Evolutionary conservation across 1,140 invertebrate species (phyloP), one percentile per base, ranked within the genome.

Genomic region (Glossosoma conforme): DNA sequence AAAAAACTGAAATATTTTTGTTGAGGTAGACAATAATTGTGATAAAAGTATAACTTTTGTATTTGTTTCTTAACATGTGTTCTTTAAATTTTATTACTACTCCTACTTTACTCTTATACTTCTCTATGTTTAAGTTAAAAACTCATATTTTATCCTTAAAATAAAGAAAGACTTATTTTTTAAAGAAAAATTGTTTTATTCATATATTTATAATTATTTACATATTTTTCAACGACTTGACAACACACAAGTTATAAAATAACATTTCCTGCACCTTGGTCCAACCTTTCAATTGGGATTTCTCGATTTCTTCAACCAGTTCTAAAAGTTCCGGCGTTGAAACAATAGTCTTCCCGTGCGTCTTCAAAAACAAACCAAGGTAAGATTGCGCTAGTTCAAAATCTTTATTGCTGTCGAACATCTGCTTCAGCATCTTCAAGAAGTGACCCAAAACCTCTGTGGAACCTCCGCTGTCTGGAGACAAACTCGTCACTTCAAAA

Each of bases 381-480:
- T 95, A 97, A 1, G 92, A 84, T 66, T 97, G 89, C 0, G 84
- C 82, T n/a, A 97, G 68, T 75, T 98, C 95, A 74, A 93, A 97
- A 71, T 97, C 81, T 55, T 67, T 81, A 60, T 89, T 91, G 2
- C 76, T 86, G 49, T 79, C 70, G 1, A 97, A 75, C 70, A 89
- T 83, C 44, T 68, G 71, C 30, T 80, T 69, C 5, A 97, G 68
- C 65, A 92, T 81, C 61, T 82, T 78, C 21, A 98, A 69, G 73
- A 97, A 98, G 52, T 86, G 79, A 22, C 81, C 61, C 77, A 97
- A 79, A 0, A 90, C 68, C 17, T 78, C 66, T 11, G 79, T 52
- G 0, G 83, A 83, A 1, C 84, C 87, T 1, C 83, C 86, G 3
- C 74, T 74, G 55, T 89, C 82, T 0, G 85, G 80, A 37, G 82